These are phyloP conservation scores for Conopomorpha cramerella DNA, from an alignment of 1,140 invertebrate species.

Conservation along the genomic window DNA sequence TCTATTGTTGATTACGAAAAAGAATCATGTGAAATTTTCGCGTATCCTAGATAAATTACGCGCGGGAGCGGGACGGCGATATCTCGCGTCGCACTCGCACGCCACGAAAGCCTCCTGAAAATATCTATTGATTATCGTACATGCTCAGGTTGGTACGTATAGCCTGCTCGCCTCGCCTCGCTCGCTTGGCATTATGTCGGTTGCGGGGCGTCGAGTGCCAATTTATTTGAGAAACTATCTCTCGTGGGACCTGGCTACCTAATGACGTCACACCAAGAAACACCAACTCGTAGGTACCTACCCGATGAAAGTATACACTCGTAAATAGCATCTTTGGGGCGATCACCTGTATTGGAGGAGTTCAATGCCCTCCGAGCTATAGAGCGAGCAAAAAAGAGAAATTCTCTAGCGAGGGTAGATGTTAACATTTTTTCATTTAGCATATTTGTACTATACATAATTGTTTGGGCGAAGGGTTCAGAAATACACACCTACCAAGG, in stretches of 20 bases:
- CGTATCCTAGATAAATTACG: slow-evolving; percentile 38
- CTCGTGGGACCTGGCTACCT: not conserved
- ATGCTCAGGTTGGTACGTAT: slow-evolving; percentile 41
- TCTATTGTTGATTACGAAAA: slow-evolving; percentile 5
- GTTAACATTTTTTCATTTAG: too few species aligned
- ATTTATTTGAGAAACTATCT: slow-evolving; percentile 51
- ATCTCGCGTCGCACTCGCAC: slow-evolving; percentile 33
- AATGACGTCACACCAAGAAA: too few species aligned
- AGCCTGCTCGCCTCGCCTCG: slow-evolving; percentile 36
- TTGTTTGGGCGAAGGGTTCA: too few species aligned
- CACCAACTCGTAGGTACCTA: too few species aligned
- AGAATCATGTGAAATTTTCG: slow-evolving; percentile 14
- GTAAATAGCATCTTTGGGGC: too few species aligned
- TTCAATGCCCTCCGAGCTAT: too few species aligned
- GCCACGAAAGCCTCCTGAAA: slow-evolving; percentile 57
- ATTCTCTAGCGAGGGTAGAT: too few species aligned
- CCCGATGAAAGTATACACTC: too few species aligned
- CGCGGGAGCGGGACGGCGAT: slow-evolving; percentile 34
- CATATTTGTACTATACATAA: too few species aligned
- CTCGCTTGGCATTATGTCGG: slow-evolving; percentile 27
- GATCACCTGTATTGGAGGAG: too few species aligned
- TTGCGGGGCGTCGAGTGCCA: slow-evolving; percentile 33
- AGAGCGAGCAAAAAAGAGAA: too few species aligned
- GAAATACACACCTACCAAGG: too few species aligned
- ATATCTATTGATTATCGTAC: slow-evolving; percentile 60